Base-by-base conservation (phyloP, 2,888 invertebrate genomes). In the Amphipyra tragopoginis region DNA sequence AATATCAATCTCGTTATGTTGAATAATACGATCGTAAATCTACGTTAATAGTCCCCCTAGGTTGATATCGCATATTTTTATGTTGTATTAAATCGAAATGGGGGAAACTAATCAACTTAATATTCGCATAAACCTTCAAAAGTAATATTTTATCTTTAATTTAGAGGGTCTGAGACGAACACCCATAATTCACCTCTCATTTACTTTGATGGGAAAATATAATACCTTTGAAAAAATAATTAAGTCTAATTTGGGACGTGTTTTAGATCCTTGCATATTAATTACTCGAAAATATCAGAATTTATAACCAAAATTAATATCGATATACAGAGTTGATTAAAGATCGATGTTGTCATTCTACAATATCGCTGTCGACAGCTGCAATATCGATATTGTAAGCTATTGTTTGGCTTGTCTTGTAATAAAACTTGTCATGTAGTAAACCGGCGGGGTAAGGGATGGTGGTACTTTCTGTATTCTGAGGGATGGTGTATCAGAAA, bases 31-130 rank as follows among this genome's bases (percentile, higher is more conserved):
- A 52, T 67, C 72, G 48, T 77, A 78, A 78, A 78, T 78, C 65
- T 56, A 40, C 6, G 15, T 49, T 74, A 69, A 76, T 78, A 69
- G 74, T 38, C 71, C 55, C 60, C 62, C 52, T 50, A 65, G 47
- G 60, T 58, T 74, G 56, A 57, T 74, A 72, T 67, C 66, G 65
- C 66, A 65, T 73, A 64, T 74, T 78, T 74, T 76, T 71, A 74
- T 74, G 74, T 64, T 67, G 57, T 60, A 76, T 68, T 78, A 78
- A 76, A 76, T 74, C 63, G 66, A 53, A 77, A 77, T 55, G 76
- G 72, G 64, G 77, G 65, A 71, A 75, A 77, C 72, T 78, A 77
- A 78, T 78, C 77, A 77, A 67, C 60, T 76, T 78, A 67, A 78
- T 78, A 77, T 72, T 67, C 71, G 53, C 73, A 71, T 77, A 75